Evolutionary conservation across 2,888 invertebrate species (phyloP), one percentile per base, ranked within the genome.

Genomic region (Eupithecia centaureata): DNA sequence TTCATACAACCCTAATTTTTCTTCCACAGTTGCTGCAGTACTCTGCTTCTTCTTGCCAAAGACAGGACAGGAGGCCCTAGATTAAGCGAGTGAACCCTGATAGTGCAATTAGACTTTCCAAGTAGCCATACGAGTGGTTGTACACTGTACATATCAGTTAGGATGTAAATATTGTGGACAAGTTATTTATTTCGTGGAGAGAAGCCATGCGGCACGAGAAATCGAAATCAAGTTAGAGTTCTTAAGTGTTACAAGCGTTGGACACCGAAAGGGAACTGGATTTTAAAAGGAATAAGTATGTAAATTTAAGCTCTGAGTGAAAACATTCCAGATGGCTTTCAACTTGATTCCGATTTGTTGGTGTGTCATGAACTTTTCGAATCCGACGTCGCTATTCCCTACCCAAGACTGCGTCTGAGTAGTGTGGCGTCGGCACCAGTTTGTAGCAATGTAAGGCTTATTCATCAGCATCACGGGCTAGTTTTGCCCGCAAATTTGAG

Each of bases 41-140:
- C 93, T 96, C 75, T 96, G 96, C 87, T 94, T 96, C 89, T 91
- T 96, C 85, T 93, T 97, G 84, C 96, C 96, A 80, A 96, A 94
- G 88, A 96, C 96, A 70, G 96, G 96, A 76, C 95, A 95, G 82
- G 95, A 95, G 81, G 95, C 96, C 51, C 87, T 96, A 85, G 96
- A 95, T 84, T 96, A 94, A 86, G 79, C 77, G 60, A 74, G 74
- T 63, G 63, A 56, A 57, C 77, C 78, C 79, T 73, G 59, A 79
- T 90, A 90, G 87, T 87, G 86, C 79, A 89, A 88, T 85, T 88
- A 89, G 87, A 87, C 83, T 86, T 82, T 83, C 73, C 73, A 73
- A 65, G 63, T 72, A 72, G 74, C 70, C 71, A 73, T 72, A 67
- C 59, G 62, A 47, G 61, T 73, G 71, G 81, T 81, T 91, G 89